A percentile compares a stretch with the other conserved stretches of the same genome.
Conservation (phyloP, 2,888 invertebrate genomes). For the Tachystola acroxantha region DNA sequence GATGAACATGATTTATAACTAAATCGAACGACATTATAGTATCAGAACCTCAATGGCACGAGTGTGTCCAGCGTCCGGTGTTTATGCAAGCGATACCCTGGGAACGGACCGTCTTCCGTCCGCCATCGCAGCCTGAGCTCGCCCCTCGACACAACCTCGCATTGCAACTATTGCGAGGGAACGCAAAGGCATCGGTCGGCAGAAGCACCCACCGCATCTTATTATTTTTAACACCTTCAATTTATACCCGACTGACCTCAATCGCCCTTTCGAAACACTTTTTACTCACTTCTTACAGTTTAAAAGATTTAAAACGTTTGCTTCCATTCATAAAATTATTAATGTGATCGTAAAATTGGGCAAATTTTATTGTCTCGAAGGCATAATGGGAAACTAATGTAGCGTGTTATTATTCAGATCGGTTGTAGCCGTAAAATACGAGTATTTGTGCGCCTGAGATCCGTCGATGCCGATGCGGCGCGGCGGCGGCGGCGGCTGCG, state of each 20-base stretch:
- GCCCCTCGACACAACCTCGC: constrained; percentile 22
- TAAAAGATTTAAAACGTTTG: constrained; percentile 67
- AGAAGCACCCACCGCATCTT: constrained; percentile 14
- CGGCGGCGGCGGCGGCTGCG: no score
- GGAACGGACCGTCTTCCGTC: constrained; percentile 67
- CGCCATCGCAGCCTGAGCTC: constrained; percentile 24
- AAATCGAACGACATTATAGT: no score
- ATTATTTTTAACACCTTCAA: constrained; percentile 55
- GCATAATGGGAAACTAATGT: constrained; percentile 79
- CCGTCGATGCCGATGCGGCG: constrained; percentile 32
- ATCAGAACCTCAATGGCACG: constrained; percentile 1
- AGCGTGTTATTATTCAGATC: constrained; percentile 78
- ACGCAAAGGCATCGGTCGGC: neutral
- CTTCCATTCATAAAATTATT: constrained; percentile 79
- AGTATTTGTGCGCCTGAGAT: constrained; percentile 56
- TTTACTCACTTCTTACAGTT: constrained; percentile 63
- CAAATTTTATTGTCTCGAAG: constrained; percentile 78
- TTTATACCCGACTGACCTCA: constrained; percentile 54
- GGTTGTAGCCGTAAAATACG: constrained; percentile 75
- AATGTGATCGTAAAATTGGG: constrained; percentile 78
- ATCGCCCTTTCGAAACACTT: constrained; percentile 48
- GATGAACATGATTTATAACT: no score
- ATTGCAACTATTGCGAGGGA: no score
- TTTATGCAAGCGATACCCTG: constrained; percentile 70
- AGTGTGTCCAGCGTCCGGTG: constrained; percentile 50